Percentiles rank a stretch among this genome's conserved stretches.
These are phyloP conservation scores for Egretta garzetta DNA, from an alignment of 2,113 vertebrate genomes.

Conservation along the genomic window DNA sequence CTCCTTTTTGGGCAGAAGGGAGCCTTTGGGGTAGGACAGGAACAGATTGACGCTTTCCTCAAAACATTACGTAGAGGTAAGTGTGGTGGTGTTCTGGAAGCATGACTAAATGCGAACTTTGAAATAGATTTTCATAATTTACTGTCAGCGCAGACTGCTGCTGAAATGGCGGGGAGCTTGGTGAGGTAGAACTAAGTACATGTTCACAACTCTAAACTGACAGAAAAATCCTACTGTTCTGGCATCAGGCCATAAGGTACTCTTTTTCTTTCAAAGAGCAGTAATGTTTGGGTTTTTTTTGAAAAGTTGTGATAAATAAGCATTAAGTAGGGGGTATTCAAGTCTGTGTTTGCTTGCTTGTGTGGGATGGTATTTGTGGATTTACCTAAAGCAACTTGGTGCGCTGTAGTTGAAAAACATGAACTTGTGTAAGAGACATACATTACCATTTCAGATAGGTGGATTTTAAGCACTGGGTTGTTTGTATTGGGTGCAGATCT, in stretches of 20 bases:
- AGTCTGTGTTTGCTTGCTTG: not conserved
- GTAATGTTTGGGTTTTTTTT: not conserved
- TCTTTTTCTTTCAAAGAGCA: not conserved
- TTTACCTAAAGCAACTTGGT: not conserved
- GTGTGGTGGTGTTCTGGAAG: not conserved
- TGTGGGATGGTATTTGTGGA: not conserved
- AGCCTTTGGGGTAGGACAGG: slow-evolving; percentile 97
- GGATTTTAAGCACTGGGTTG: not conserved
- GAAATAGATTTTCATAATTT: not conserved
- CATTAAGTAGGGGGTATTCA: not conserved
- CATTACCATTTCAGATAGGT: not conserved
- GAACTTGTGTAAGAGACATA: not conserved
- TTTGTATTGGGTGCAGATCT: not conserved
- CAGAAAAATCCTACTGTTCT: not conserved
- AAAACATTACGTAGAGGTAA: slow-evolving; percentile 98
- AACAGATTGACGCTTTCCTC: slow-evolving; percentile 98
- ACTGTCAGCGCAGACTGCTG: not conserved
- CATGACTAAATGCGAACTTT: not conserved
- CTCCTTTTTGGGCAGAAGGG: slow-evolving; percentile 99
- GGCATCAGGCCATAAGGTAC: too few relatives aligned
- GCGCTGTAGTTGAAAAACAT: not conserved
- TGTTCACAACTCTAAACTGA: not conserved
- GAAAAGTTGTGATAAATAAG: not conserved
- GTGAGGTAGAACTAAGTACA: fast-evolving
- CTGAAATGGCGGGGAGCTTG: not conserved